These are phyloP conservation scores for Spodoptera frugiperda DNA, from an alignment of 1,140 invertebrate genomes.

Conservation along the genomic window DNA sequence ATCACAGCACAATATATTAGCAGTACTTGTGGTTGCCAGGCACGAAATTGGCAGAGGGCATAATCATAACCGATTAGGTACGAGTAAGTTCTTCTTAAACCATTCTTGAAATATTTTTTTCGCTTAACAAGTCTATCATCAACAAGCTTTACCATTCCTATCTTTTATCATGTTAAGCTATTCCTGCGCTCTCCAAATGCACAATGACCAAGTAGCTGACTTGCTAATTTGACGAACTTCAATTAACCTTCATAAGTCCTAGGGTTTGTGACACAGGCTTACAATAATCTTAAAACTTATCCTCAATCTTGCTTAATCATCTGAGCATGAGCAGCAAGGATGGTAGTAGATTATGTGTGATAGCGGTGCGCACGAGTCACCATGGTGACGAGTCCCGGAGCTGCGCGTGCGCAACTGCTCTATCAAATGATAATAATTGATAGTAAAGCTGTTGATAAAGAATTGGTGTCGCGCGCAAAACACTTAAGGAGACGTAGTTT, in stretches of 20 bases:
- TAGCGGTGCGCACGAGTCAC: conserved; percentile 15
- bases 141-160: too few species aligned
- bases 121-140: too few species aligned
- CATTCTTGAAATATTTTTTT: too few species aligned
- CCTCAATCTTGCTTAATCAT: background rate
- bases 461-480: conserved; percentile 35
- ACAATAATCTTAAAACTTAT: background rate
- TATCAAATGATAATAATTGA: conserved; percentile 45
- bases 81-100: too few species aligned
- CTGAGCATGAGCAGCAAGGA: conserved; percentile 1
- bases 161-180: too few species aligned
- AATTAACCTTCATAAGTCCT: background rate
- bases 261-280: too few species aligned
- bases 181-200: too few species aligned
- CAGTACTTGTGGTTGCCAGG: too few species aligned
- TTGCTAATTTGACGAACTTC: background rate
- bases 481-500: conserved; percentile 18
- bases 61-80: too few species aligned
- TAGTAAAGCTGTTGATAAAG: conserved; percentile 39
- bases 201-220: background rate
- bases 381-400: conserved; percentile 22
- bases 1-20: too few species aligned
- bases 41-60: too few species aligned
- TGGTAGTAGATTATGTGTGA: background rate
- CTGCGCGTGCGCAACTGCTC: background rate